A percentile compares a stretch with the other conserved stretches of the same genome.
Conservation (phyloP, 2,888 invertebrate species). For the Habrosyne pyritoides region DNA sequence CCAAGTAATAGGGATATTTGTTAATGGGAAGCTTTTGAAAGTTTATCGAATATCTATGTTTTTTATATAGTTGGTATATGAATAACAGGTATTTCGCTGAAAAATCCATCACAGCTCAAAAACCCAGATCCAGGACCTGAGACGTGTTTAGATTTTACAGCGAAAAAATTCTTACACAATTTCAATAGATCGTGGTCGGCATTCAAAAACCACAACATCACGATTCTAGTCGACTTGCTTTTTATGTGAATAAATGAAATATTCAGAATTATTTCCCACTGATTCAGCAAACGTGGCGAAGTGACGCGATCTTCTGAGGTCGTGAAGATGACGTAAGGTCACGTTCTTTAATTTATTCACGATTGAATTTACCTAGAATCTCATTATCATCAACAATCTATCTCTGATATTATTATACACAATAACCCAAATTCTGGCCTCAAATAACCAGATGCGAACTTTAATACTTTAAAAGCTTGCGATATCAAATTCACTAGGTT, state of each 20-base stretch:
- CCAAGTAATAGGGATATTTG: no score
- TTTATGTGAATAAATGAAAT: constrained; percentile 1
- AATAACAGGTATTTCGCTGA: no score
- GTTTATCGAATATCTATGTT: no score
- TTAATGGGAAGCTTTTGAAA: no score
- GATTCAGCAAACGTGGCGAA: not conserved
- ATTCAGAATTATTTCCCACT: not conserved
- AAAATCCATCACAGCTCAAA: no score
- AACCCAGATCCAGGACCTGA: not conserved
- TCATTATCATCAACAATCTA: no score
- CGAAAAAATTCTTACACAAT: not conserved
- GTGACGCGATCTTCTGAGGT: not conserved
- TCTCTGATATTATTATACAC: no score
- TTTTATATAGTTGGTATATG: no score
- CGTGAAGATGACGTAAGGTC: constrained; percentile 39
- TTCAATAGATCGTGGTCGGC: constrained; percentile 17
- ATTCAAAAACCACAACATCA: constrained; percentile 25
- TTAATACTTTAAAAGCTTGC: not conserved
- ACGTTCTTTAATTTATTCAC: constrained; percentile 39
- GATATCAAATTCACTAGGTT: no score
- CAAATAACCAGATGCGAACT: no score
- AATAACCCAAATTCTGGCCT: no score
- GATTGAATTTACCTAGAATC: not conserved
- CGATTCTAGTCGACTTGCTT: not conserved
- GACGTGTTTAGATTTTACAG: not conserved